Evolutionary conservation across 2,888 invertebrate genomes (phyloP).

Genomic region (Athripsodes cinereus): DNA sequence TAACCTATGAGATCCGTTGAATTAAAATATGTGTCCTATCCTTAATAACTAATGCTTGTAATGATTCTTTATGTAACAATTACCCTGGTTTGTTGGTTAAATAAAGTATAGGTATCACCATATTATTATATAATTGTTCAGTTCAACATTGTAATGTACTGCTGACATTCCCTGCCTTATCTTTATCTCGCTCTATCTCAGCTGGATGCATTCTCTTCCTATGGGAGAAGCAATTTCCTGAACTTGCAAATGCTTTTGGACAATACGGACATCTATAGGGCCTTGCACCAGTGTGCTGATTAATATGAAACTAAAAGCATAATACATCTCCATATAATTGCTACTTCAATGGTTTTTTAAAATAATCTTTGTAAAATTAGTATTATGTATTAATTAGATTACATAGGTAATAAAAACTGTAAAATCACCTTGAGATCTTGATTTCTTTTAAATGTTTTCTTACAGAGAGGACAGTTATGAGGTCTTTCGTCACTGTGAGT

Average conservation of each 20-base stretch:
- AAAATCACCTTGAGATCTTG: conserved; percentile 61
- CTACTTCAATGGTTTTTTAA: too few relatives aligned
- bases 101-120: too few relatives aligned
- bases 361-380: too few relatives aligned
- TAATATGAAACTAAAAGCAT: conserved; percentile 58
- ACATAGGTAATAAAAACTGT: too few relatives aligned
- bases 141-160: background rate
- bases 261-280: conserved; percentile 70
- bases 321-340: background rate
- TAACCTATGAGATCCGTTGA: too few relatives aligned
- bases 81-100: too few relatives aligned
- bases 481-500: conserved; percentile 64
- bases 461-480: conserved; percentile 61
- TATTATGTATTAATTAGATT: too few relatives aligned
- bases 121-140: too few relatives aligned
- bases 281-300: conserved; percentile 67
- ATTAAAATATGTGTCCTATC: too few relatives aligned
- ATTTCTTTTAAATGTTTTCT: conserved; percentile 67
- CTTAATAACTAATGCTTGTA: too few relatives aligned
- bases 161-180: conserved; percentile 11
- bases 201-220: conserved; percentile 65
- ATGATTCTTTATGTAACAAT: too few relatives aligned
- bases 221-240: conserved; percentile 69
- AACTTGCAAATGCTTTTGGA: conserved; percentile 65
- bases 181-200: conserved; percentile 48